A percentile compares a stretch with the other conserved stretches of the same genome.
These are phyloP conservation scores for Columba janthina DNA, from an alignment of 2,113 vertebrate species.

Conservation along the genomic window DNA sequence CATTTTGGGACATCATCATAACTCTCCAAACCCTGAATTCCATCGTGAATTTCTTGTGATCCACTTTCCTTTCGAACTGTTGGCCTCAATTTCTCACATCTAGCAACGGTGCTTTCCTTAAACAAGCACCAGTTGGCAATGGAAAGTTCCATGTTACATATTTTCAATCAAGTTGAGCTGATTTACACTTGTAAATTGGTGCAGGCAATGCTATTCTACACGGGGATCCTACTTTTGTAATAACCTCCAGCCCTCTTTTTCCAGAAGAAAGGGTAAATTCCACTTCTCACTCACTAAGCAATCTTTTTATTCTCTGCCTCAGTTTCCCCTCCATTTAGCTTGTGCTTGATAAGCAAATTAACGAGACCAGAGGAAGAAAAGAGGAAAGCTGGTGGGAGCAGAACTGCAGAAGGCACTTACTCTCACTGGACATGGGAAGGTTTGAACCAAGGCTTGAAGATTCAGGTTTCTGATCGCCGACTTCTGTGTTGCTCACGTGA, in stretches of 20 bases:
- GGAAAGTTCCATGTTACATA: neutral
- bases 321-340: neutral
- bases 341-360: neutral
- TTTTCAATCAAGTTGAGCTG: neutral
- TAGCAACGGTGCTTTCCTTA: no score
- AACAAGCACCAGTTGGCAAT: neutral
- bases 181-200: neutral
- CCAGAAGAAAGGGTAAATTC: neutral
- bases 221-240: neutral
- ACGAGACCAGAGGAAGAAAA: neutral
- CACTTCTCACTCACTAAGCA: neutral
- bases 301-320: neutral
- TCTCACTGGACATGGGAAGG: slow-evolving; percentile 78
- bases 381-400: neutral
- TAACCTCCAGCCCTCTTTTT: neutral
- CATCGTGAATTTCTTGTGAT: no score
- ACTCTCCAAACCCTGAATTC: no score
- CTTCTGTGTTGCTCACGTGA: slow-evolving; percentile 77
- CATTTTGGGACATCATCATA: no score
- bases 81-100: no score
- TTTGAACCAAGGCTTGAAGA: slow-evolving; percentile 76
- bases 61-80: no score
- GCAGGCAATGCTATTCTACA: neutral
- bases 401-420: slow-evolving; percentile 69
- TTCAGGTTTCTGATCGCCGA: slow-evolving; percentile 77